Base-by-base conservation (phyloP, 2,888 invertebrate genomes). In the Lepas anatifera region DNA sequence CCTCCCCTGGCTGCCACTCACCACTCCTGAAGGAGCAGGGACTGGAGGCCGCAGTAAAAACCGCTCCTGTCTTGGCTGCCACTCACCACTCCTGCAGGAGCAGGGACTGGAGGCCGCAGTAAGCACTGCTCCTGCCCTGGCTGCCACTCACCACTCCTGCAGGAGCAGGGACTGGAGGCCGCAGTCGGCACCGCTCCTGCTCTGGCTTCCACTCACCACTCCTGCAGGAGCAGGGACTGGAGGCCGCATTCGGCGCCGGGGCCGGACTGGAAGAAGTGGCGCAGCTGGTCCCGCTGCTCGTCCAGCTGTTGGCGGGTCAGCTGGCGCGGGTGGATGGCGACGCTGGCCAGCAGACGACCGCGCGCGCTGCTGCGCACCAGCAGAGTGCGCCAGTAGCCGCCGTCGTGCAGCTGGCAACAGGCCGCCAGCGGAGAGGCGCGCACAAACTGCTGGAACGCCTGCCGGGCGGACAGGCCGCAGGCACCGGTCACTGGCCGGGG, bases 321-420 rank as follows among this genome's bases (percentile, higher is more conserved):
- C 32, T 76, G 41, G 68, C 80, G 79, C 8, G 81, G 81, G 74
- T 81, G 78, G 58, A 83, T 79, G 16, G 80, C 78, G 27, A 81
- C 78, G 25, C 80, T 78, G 18, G 78, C 76, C 81, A 83, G 81
- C 22, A 80, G 75, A 73, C 81, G 79, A 41, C 79, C 78, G 13
- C 73, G 72, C 18, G 77, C 77, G 71, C 82, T 80, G 13, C 78
- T 82, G 18, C 85, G 77, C 25, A 85, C 80, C 2, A 81, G 78
- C 67, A 84, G 73, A 75, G 79, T 79, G 72, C 82, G 77, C 85
- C 85, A 85, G 76, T 82, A 78, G 10, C 85, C 85, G 8, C 78
- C 76, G 58, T 80, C 77, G 35, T 77, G 76, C 72, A 80, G 79
- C 64, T 81, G 80, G 70, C 80, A 77, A 75, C 80, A 83, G 3